phyloP scores from a whole-genome alignment of 2,113 vertebrate genomes.

The Aramus guarauna region DNA sequence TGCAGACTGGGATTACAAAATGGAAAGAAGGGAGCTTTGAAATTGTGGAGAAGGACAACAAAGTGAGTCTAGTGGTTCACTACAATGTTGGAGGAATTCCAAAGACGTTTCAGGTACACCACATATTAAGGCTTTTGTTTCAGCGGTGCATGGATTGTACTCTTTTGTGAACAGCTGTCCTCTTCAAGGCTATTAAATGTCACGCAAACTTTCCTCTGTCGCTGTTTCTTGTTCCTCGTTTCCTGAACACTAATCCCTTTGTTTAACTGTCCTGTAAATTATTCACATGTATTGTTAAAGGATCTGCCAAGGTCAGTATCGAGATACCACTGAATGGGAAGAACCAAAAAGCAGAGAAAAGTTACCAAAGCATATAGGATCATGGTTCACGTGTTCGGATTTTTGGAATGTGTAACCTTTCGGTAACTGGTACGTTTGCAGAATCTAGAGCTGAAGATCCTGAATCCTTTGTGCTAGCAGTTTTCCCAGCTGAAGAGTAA shows the following conservation, averaged over 20 bases:
- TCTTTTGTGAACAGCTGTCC: slow-evolving; percentile 29
- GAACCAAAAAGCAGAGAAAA: background rate
- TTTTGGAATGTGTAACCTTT: background rate
- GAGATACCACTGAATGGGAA: background rate
- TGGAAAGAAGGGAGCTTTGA: slow-evolving; percentile 97
- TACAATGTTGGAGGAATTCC: slow-evolving; percentile 88
- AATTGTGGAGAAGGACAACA: slow-evolving; percentile 94
- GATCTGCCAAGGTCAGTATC: background rate
- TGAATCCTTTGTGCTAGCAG: background rate
- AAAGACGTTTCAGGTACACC: slow-evolving; percentile 88
- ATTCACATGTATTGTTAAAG: background rate
- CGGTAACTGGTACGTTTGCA: background rate
- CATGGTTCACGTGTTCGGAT: fast-evolving
- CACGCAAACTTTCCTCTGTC: background rate
- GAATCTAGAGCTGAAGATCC: background rate
- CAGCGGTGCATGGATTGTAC: slow-evolving; percentile 3
- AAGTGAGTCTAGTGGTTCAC: slow-evolving; percentile 85
- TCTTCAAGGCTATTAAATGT: slow-evolving; percentile 41
- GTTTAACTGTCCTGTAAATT: slow-evolving; percentile 2
- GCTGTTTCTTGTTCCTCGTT: slow-evolving; percentile 22
- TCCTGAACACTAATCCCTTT: slow-evolving; percentile 43
- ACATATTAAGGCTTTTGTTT: slow-evolving; percentile 45
- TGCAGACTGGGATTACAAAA: slow-evolving; percentile 88
- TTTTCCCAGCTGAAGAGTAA: background rate
- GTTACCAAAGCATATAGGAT: background rate